Conservation (phyloP, 35 echinoderm and acorn worm species). For the Eucidaris tribuloides region DNA sequence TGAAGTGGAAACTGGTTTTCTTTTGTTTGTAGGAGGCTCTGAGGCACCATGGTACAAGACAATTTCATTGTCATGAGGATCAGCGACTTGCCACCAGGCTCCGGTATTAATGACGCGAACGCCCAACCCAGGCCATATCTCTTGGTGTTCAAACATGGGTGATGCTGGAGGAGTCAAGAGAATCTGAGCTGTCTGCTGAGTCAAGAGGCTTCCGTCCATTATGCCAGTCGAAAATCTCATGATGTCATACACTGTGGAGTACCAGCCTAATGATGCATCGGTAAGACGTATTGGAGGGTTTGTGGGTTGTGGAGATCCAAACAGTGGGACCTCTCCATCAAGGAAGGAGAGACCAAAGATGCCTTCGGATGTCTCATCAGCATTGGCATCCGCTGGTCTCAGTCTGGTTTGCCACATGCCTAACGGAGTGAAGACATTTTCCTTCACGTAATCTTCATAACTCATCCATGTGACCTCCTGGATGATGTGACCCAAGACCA, state of each 20-base stretch:
- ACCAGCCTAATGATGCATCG: constrained; percentile 80
- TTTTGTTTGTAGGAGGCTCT: background rate
- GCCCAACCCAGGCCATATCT: constrained; percentile 86
- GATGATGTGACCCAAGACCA: constrained; percentile 72
- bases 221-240: constrained; percentile 74
- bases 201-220: constrained; percentile 23
- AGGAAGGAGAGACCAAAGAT: background rate
- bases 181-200: background rate
- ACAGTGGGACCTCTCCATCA: constrained; percentile 21
- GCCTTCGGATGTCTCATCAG: background rate
- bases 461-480: constrained; percentile 38
- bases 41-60: constrained; percentile 50
- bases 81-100: constrained; percentile 89
- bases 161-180: constrained; percentile 52
- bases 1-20: background rate
- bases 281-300: constrained; percentile 18
- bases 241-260: constrained; percentile 80
- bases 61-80: constrained; percentile 89
- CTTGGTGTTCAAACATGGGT: constrained; percentile 62
- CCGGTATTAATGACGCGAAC: constrained; percentile 53
- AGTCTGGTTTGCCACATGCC: constrained; percentile 89
- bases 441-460: constrained; percentile 61
- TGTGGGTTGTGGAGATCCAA: background rate
- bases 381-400: background rate
- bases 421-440: constrained; percentile 70